Base-by-base conservation (phyloP, 2,888 invertebrate genomes). In the Polydrusus cervinus region DNA sequence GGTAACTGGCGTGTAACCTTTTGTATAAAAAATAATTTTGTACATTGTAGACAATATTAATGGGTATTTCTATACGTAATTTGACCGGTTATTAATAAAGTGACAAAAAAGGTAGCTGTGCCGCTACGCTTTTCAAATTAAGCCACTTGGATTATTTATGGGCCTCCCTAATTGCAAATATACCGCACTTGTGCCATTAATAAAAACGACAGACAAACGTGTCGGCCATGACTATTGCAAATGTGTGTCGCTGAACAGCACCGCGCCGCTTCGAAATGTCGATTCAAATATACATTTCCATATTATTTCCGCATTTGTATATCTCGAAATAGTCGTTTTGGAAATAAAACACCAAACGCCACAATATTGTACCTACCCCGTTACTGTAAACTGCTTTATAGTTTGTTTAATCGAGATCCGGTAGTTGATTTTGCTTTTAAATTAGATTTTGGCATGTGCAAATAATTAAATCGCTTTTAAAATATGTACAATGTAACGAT, bases 271-370 rank as follows among this genome's bases (percentile, higher is more conserved):
- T 25, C 38, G 78, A 81, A 80, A 79, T 79, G 79, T 79, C 81
- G 81, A 81, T 81, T 83, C 82, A 82, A 83, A 84, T 83, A 81
- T 80, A 81, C 83, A 84, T 85, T 85, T 84, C 83, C 82, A 82
- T 83, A 84, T 84, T 83, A 84, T 84, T 84, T 82, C 80, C 82
- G 84, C 85, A 83, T 85, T 85, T 82, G 57, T 60, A 60, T 60
- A 60, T 38, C 57, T 60, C 38, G 10, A 18, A 60, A 60, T 60
- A 38, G 57, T 60, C 53, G 38, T 53, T 30, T 66, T 49, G 34
- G 66, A 60, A 38, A 60, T 60, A 60, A 60, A 60, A 60, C 57
- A 18, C 57, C 57, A 60, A 60, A 60, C 57, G 18, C 57, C 57
- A 60, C 57, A 60, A 60, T 60, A 60, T 60, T 60, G 57, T 60